Conservation (phyloP, 64 coral and sea anemone genomes). For the Montipora sp. region DNA sequence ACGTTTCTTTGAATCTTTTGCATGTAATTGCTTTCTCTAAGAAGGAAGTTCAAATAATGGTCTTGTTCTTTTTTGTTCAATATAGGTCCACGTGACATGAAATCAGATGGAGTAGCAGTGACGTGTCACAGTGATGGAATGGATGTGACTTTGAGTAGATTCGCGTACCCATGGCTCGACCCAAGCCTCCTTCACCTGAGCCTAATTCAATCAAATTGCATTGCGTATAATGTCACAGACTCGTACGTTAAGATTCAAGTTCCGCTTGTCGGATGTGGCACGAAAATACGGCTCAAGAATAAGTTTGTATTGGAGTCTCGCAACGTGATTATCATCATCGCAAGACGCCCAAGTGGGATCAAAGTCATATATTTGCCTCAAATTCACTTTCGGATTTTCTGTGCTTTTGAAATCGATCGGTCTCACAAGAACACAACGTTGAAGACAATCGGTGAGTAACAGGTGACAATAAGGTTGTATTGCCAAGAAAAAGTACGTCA, state of each 20-base stretch:
- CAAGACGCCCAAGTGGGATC: not conserved
- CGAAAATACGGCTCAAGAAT: not conserved
- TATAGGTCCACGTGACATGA: constrained; percentile 14
- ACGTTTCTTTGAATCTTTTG: too few relatives aligned
- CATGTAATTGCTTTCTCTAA: too few relatives aligned
- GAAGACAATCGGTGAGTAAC: constrained; percentile 9
- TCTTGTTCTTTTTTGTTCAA: not conserved
- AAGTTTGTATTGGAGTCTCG: constrained; percentile 11
- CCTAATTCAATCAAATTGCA: constrained; percentile 23
- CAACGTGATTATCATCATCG: not conserved
- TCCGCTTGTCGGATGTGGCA: constrained; percentile 10
- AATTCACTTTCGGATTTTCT: not conserved
- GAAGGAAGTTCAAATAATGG: not conserved
- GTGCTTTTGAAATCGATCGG: constrained; percentile 2
- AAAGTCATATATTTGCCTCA: constrained; percentile 15
- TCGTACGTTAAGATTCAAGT: not conserved
- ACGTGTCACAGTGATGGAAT: not conserved
- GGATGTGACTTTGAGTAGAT: constrained; percentile 22
- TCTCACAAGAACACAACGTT: not conserved
- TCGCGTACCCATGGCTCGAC: constrained; percentile 21
- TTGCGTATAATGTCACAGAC: not conserved
- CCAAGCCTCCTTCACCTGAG: not conserved
- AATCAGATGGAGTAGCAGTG: constrained; percentile 10
- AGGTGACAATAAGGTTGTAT: too few relatives aligned
- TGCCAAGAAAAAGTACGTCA: not conserved